A percentile compares a stretch with the other conserved stretches of the same genome.
These are phyloP conservation scores for Cygnus olor DNA, from an alignment of 2,797 vertebrate genomes.

Conservation along the genomic window DNA sequence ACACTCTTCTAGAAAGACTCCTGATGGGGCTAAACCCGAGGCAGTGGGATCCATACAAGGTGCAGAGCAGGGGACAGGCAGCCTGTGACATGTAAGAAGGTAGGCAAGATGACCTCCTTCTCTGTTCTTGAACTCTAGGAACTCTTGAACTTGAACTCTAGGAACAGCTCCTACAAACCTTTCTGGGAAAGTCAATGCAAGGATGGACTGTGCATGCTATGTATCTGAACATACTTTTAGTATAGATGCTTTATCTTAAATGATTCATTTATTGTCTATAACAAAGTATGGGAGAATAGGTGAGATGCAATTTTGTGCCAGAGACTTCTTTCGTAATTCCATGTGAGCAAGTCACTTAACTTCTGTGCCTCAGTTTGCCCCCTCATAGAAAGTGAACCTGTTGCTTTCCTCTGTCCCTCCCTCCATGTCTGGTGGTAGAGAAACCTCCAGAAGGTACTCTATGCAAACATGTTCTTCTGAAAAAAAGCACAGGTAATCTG, in stretches of 20 bases:
- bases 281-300: neutral
- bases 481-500: neutral
- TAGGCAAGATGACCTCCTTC: neutral
- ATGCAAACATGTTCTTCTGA: rapidly evolving
- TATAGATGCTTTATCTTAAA: neutral
- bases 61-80: neutral
- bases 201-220: rapidly evolving
- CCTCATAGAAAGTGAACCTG: neutral
- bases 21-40: neutral
- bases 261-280: neutral
- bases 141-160: neutral
- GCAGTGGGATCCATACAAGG: neutral
- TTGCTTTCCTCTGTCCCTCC: neutral
- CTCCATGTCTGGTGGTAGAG: neutral
- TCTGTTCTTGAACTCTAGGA: neutral
- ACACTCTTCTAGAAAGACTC: neutral
- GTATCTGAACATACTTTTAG: neutral
- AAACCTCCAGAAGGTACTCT: neutral
- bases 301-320: neutral
- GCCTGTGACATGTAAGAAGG: neutral
- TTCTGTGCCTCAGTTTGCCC: neutral
- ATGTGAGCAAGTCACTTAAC: neutral
- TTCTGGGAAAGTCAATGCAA: neutral
- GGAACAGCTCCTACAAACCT: neutral
- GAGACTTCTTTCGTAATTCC: neutral